These are phyloP conservation scores for Coleophora deauratella DNA, from an alignment of 2,888 invertebrate genomes.

Conservation along the genomic window DNA sequence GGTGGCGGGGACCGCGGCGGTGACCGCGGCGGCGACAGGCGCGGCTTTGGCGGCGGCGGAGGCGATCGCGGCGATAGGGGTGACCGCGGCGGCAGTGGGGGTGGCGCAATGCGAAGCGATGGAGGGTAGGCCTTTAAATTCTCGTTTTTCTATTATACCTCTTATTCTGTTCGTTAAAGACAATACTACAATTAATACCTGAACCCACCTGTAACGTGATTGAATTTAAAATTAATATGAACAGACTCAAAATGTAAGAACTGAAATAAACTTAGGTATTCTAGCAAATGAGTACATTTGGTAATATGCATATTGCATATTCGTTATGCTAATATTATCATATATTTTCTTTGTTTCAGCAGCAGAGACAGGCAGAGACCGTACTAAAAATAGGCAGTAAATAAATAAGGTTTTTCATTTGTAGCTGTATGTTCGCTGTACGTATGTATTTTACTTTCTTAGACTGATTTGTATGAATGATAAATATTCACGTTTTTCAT, in stretches of 20 bases:
- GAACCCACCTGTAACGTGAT: not conserved
- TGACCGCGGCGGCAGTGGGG: conserved; percentile 49
- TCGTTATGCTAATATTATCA: not conserved
- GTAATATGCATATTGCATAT: too few species aligned
- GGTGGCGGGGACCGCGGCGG: conserved; percentile 33
- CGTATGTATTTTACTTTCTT: too few species aligned
- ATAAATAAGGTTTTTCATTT: not conserved
- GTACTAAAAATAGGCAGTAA: not conserved
- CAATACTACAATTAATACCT: not conserved
- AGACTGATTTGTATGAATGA: too few species aligned
- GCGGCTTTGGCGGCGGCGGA: conserved; percentile 39
- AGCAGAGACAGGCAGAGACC: too few species aligned
- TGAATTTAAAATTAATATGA: too few species aligned
- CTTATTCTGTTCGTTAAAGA: not conserved
- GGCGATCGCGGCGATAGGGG: conserved; percentile 48
- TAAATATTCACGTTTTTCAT: too few species aligned
- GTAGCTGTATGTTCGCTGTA: too few species aligned
- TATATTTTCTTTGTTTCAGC: too few species aligned
- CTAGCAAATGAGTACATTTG: too few species aligned
- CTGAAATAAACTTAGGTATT: too few species aligned
- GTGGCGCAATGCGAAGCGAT: conserved; percentile 63
- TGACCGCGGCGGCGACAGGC: conserved; percentile 33
- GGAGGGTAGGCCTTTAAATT: conserved; percentile 33
- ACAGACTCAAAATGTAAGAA: too few species aligned
- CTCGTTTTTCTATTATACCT: not conserved